Base-by-base conservation (phyloP, 2,888 invertebrate genomes). In the Plagodis pulveraria region DNA sequence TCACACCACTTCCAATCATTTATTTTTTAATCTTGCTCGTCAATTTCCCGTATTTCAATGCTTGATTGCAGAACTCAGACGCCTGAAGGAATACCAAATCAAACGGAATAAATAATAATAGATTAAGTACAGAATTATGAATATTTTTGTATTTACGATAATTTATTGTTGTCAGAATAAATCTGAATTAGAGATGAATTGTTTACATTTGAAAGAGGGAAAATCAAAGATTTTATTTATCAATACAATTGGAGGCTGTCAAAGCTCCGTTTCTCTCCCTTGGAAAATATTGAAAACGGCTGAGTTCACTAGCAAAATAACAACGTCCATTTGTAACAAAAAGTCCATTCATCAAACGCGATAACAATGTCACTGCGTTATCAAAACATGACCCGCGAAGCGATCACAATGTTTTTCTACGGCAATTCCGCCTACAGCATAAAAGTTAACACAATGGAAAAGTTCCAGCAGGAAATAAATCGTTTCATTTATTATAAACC, bases 301-400 rank as follows among this genome's bases (percentile, higher is more conserved):
- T 66, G 80, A 80, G 84, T 84, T 84, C 81, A 86, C 84, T 83
- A 85, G 82, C 82, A 77, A 84, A 87, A 88, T 86, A 87, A 86
- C 87, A 84, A 81, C 82, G 86, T 81, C 84, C 88, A 88, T 89
- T 90, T 86, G 86, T 86, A 84, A 89, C 89, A 89, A 87, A 89
- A 89, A 89, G 87, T 83, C 88, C 88, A 90, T 90, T 89, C 88
- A 88, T 90, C 89, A 88, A 86, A 87, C 81, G 77, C 89, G 89
- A 89, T 89, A 90, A 89, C 87, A 87, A 85, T 86, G 89, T 89
- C 88, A 87, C 82, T 76, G 79, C 86, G 87, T 87, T 90, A 90
- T 89, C 89, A 89, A 89, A 90, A 89, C 87, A 88, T 83, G 86
- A 84, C 83, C 86, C 84, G 88, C 81, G 84, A 86, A 86, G 83